Conservation (phyloP, 2,888 invertebrate species). For the Liodrosophila aerea region DNA sequence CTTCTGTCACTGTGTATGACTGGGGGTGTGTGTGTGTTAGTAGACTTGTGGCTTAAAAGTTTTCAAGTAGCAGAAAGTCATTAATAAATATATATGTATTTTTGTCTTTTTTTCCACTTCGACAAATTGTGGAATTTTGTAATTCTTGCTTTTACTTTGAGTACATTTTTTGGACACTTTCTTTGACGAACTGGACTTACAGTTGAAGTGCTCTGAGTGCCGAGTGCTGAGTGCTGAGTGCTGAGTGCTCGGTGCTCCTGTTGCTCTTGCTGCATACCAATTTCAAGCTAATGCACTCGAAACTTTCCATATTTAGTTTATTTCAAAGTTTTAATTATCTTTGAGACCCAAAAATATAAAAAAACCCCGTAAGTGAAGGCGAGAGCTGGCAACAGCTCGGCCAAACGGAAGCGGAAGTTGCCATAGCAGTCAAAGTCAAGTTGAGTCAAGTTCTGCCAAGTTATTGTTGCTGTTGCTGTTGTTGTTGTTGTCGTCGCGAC, state of each 20-base stretch:
- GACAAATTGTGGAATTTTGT: constrained; percentile 27
- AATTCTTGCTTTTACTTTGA: not conserved
- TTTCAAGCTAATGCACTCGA: constrained; percentile 67
- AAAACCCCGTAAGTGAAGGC: no score
- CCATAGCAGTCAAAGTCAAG: constrained; percentile 58
- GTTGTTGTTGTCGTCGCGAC: constrained; percentile 27
- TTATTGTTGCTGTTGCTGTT: constrained; percentile 15
- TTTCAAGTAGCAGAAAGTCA: constrained; percentile 28
- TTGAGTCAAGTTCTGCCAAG: constrained; percentile 32
- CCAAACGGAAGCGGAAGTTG: constrained; percentile 55
- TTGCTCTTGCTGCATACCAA: constrained; percentile 39
- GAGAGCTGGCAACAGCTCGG: constrained; percentile 8
- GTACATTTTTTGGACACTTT: constrained; percentile 2
- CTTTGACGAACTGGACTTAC: not conserved
- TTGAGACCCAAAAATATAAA: constrained; percentile 43
- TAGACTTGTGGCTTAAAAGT: constrained; percentile 19
- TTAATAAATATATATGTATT: constrained; percentile 19
- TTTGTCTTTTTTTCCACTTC: constrained; percentile 20
- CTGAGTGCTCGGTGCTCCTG: constrained; percentile 4
- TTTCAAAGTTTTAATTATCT: constrained; percentile 75
- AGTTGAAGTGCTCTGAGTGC: constrained; percentile 6
- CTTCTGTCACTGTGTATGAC: not conserved
- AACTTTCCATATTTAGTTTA: constrained; percentile 70
- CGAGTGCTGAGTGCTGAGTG: no score
- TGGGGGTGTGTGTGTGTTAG: constrained; percentile 1